phyloP scores from a whole-genome alignment of 1,140 invertebrate genomes.

The Bombus sibiricus region DNA sequence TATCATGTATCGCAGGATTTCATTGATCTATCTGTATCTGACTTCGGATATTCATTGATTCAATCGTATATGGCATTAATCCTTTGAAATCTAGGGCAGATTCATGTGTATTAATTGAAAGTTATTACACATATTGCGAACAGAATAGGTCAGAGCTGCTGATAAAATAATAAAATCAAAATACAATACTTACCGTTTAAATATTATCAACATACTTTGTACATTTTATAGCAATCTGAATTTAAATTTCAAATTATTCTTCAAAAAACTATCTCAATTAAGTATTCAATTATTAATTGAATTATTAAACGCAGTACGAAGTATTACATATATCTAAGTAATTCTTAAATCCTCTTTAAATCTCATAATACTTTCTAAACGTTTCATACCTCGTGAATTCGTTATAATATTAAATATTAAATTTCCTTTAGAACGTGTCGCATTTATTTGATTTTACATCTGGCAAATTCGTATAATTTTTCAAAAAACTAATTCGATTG shows the following conservation, averaged over 20 bases:
- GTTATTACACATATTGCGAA: neutral
- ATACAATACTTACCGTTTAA: neutral
- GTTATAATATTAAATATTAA: too few species aligned
- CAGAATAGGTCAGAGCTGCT: neutral
- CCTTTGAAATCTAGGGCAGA: neutral
- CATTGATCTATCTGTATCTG: neutral
- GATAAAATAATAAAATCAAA: neutral
- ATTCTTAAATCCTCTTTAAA: too few species aligned
- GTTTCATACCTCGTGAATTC: too few species aligned
- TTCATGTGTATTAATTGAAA: neutral
- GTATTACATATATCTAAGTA: too few species aligned
- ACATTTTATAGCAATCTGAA: neutral
- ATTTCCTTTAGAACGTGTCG: too few species aligned
- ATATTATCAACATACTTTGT: neutral
- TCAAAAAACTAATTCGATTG: neutral
- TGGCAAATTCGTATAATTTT: neutral
- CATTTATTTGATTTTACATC: neutral
- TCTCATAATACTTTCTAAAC: too few species aligned
- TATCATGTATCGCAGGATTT: neutral
- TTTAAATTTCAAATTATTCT: neutral
- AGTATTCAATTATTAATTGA: too few species aligned
- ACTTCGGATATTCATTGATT: neutral
- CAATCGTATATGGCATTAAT: neutral
- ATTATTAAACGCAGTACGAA: too few species aligned
- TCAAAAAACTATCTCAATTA: neutral